phyloP scores from a whole-genome alignment of 2,797 vertebrate genomes.

The Gymnodraco acuticeps region DNA sequence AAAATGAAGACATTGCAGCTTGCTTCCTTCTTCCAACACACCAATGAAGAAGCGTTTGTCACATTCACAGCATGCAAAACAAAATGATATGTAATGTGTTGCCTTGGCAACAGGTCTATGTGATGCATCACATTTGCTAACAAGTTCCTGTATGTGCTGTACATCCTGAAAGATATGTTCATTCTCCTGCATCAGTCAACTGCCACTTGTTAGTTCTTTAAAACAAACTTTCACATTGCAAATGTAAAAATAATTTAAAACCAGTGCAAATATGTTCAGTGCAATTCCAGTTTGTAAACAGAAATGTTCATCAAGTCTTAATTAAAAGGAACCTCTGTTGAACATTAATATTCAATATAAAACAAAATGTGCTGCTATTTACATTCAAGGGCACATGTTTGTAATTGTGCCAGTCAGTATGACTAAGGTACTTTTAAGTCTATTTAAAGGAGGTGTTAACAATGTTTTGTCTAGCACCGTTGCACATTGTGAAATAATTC shows the following conservation, averaged over 20 bases:
- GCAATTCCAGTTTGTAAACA: not conserved
- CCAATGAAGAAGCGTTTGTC: not conserved
- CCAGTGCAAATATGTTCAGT: slow-evolving; percentile 31
- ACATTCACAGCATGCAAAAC: slow-evolving; percentile 12
- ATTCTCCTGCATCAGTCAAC: not conserved
- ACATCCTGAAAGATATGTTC: not conserved
- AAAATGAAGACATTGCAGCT: slow-evolving; percentile 14
- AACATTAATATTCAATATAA: not conserved
- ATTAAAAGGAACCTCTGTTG: not conserved
- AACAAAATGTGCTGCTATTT: not conserved
- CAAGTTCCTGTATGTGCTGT: not conserved
- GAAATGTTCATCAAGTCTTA: not conserved
- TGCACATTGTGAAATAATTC: slow-evolving; percentile 6
- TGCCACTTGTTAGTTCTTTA: not conserved
- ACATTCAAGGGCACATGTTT: not conserved
- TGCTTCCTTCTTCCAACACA: slow-evolving; percentile 23
- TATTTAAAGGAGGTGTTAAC: not conserved
- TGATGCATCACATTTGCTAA: not conserved
- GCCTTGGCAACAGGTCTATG: not conserved
- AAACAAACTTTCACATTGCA: not conserved
- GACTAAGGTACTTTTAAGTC: not conserved
- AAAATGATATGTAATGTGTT: not conserved
- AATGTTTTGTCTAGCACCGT: slow-evolving; percentile 3
- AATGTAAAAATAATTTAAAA: no score
- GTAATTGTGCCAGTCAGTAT: no score